Percentiles rank a stretch among this genome's conserved stretches.
phyloP scores from a whole-genome alignment of 1,140 invertebrate genomes.

The Drosophila yakuba region DNA sequence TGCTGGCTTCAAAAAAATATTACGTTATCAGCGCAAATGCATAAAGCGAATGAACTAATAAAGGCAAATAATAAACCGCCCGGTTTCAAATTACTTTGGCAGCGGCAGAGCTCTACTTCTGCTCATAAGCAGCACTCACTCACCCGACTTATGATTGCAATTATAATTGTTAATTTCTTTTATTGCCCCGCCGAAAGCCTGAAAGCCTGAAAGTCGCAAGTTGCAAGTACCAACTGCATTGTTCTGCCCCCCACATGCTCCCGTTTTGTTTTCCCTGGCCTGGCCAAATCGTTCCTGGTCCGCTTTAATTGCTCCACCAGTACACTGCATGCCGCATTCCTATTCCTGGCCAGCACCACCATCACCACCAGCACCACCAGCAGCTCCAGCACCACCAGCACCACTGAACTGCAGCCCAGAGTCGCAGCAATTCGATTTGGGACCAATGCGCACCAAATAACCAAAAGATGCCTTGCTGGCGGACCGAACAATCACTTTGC shows the following conservation, averaged over 20 bases:
- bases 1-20: conserved; percentile 21
- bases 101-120: conserved; percentile 4
- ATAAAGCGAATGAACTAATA: conserved; percentile 13
- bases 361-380: too few relatives aligned
- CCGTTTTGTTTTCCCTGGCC: conserved; percentile 8
- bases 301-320: conserved; percentile 58
- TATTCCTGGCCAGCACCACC: conserved; percentile 27
- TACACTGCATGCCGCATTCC: conserved; percentile 44
- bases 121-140: not conserved
- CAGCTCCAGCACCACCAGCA: too few relatives aligned
- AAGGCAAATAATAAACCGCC: conserved; percentile 14
- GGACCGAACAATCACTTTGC: conserved; percentile 52
- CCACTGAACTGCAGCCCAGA: conserved; percentile 6
- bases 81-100: conserved; percentile 17
- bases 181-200: conserved; percentile 14
- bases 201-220: too few relatives aligned
- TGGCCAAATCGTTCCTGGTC: conserved; percentile 59
- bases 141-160: conserved; percentile 25
- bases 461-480: conserved; percentile 51
- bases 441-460: conserved; percentile 49
- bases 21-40: conserved; percentile 7
- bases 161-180: conserved; percentile 43
- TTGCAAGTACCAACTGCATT: conserved; percentile 11
- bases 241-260: conserved; percentile 37
- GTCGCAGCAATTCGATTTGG: conserved; percentile 45